These are phyloP conservation scores for Villa cingulata DNA, from an alignment of 2,888 invertebrate genomes.

Conservation along the genomic window DNA sequence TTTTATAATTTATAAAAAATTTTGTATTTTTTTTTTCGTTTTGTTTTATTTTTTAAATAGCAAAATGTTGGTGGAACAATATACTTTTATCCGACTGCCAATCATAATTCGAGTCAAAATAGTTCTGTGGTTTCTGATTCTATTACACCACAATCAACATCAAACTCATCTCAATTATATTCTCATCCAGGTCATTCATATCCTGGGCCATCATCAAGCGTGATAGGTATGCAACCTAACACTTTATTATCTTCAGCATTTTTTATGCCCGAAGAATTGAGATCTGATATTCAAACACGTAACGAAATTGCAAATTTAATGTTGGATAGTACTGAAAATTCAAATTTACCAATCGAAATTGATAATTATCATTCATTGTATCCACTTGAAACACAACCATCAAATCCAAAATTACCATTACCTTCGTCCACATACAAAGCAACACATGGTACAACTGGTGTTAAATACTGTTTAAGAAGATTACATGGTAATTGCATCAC, in stretches of 20 bases:
- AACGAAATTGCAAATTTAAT: constrained; percentile 43
- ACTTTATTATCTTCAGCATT: constrained; percentile 46
- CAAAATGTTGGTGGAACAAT: constrained; percentile 91
- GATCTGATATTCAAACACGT: constrained; percentile 36
- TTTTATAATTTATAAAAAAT: constrained; percentile 1
- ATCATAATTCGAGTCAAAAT: constrained; percentile 36
- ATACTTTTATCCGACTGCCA: constrained; percentile 71
- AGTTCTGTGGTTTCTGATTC: constrained; percentile 28
- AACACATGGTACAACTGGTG: constrained; percentile 72
- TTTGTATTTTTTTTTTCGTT: not conserved
- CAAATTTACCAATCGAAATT: constrained; percentile 70
- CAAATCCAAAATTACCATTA: constrained; percentile 53
- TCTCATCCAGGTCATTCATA: constrained; percentile 31
- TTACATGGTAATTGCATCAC: constrained; percentile 57
- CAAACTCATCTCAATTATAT: constrained; percentile 25
- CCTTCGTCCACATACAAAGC: constrained; percentile 84
- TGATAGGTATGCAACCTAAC: constrained; percentile 34
- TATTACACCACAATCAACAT: constrained; percentile 24
- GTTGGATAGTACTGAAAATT: constrained; percentile 49
- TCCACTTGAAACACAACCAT: constrained; percentile 58
- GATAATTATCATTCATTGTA: constrained; percentile 82
- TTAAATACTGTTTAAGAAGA: constrained; percentile 71
- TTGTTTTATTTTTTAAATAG: constrained; percentile 32
- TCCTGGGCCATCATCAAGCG: constrained; percentile 35
- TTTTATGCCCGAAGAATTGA: constrained; percentile 74